Evolutionary conservation across 64 coral and sea anemone genomes (phyloP).

Genomic region (Porites australiensis): DNA sequence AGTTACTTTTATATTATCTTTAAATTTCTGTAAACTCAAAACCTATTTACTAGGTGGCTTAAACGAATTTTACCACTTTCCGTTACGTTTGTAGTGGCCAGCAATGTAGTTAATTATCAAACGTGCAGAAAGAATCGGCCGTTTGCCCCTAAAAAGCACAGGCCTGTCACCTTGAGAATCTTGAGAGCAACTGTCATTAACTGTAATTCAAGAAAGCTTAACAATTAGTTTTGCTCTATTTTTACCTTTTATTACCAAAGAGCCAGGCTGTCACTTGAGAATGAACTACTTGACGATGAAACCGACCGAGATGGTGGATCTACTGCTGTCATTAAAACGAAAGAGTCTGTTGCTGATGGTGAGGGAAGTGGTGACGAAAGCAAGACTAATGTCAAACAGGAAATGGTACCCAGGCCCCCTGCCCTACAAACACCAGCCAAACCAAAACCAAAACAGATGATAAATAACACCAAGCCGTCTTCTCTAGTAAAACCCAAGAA

Average conservation of each 20-base stretch:
- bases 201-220: not conserved
- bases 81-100: too few species aligned
- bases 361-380: conserved; percentile 36
- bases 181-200: too few species aligned
- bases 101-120: too few species aligned
- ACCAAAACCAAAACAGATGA: not conserved
- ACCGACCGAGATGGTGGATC: conserved; percentile 6
- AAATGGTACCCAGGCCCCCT: not conserved
- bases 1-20: too few species aligned
- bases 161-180: too few species aligned
- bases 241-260: not conserved
- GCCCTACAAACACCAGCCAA: not conserved
- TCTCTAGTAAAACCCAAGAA: not conserved
- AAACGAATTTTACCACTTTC: too few species aligned
- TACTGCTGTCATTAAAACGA: not conserved
- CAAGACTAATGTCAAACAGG: not conserved
- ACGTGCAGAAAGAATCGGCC: too few species aligned
- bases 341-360: conserved; percentile 20
- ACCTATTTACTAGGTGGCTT: too few species aligned
- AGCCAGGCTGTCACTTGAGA: conserved; percentile 21
- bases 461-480: not conserved
- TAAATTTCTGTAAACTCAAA: too few species aligned
- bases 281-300: conserved; percentile 12
- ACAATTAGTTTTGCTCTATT: not conserved
- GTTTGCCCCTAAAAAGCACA: too few species aligned